Conservation (phyloP, 2,797 vertebrate species). For the Chiloscyllium punctatum region DNA sequence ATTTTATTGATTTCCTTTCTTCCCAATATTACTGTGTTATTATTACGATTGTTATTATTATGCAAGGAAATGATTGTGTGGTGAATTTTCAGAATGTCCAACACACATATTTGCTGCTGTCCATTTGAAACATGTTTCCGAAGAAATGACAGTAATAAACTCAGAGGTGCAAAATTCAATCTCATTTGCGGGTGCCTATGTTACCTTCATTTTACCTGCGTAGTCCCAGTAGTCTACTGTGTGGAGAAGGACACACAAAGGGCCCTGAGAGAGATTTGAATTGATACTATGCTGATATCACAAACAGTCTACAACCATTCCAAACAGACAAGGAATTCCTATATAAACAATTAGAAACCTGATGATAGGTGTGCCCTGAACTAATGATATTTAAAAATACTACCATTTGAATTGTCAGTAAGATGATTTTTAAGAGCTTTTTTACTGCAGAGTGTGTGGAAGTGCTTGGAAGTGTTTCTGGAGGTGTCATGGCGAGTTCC, state of each 20-base stretch:
- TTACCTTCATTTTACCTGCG: neutral
- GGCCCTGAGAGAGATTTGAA: neutral
- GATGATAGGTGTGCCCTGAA: neutral
- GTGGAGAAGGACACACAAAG: neutral
- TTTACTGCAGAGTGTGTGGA: too few species aligned
- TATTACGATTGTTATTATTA: neutral
- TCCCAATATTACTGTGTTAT: neutral
- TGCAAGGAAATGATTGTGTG: neutral
- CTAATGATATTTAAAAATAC: neutral
- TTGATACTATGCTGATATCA: neutral
- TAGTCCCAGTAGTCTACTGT: neutral
- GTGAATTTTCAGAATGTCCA: neutral
- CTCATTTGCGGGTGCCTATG: neutral
- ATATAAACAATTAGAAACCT: neutral
- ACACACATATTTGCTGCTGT: neutral
- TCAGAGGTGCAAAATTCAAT: neutral
- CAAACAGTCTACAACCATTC: too few species aligned
- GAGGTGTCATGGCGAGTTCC: too few species aligned
- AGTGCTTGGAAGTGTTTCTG: too few species aligned
- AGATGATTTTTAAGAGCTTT: too few species aligned
- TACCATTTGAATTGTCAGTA: neutral
- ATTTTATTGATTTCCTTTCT: slow-evolving; percentile 35
- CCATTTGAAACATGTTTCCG: neutral
- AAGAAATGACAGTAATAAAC: neutral
- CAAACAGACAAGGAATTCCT: neutral